Evolutionary conservation across 2,888 invertebrate species (phyloP), one percentile per base, ranked within the genome.

Genomic region (Mylabris sibirica): DNA sequence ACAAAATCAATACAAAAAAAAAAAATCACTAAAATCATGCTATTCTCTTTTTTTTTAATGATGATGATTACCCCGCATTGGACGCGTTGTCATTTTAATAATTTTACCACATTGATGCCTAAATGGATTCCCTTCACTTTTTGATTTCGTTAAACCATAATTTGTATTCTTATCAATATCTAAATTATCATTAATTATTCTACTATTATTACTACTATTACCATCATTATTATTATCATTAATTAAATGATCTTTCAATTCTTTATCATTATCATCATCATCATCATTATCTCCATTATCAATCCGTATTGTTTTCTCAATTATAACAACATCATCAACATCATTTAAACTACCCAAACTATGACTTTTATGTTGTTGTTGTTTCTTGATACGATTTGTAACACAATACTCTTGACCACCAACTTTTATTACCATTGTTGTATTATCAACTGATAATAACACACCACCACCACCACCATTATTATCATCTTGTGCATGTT

Each of bases 361-460:
- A 65, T 82, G 83, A 72, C 84, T 84, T 77, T 85, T 85, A 71
- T 60, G 60, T 38, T 11, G 38, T 44, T 44, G 44, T 44, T 44
- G 44, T 59, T 76, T 76, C 73, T 81, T 83, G 60, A 81, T 81
- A 60, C 80, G 80, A 71, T 84, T 85, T 63, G 84, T 85, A 60
- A 85, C 85, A 68, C 81, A 82, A 75, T 85, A 85, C 76, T 84
- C 84, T 68, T 84, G 82, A 35, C 85, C 85, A n/a, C 83, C 85
- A 53, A 85, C 84, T 75, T 84, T 85, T 66, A 85, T 85, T 59
- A 83, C 77, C 85, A 85, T 85, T 67, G 83, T 83, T 35, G 83
- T 82, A 73, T 84, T 84, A 76, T 85, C 85, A 60, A 84, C 79
- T 11, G 82, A 82, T 69, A 8, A 30, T 30, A 30, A 30, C 8